Evolutionary conservation across 92 coral and sea anemone genomes (phyloP).

Genomic region (Bergia sp.): DNA sequence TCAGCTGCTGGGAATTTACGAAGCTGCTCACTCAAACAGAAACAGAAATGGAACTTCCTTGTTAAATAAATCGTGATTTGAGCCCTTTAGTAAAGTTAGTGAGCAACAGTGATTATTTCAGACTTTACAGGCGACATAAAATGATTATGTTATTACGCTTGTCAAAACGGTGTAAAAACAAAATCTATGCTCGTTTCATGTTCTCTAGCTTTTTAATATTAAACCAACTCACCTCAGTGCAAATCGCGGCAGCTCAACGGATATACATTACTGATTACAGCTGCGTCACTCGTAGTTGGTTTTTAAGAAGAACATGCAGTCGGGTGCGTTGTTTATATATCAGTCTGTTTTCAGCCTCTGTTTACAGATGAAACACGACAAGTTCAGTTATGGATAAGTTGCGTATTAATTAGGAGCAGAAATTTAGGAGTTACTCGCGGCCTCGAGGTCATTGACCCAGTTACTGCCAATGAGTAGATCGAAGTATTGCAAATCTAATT

Average conservation of each 20-base stretch:
- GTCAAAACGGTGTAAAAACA: background rate
- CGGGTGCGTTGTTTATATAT: too few species aligned
- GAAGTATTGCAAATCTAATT: background rate
- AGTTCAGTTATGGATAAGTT: background rate
- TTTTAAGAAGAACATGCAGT: too few species aligned
- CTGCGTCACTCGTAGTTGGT: background rate
- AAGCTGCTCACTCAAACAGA: too few species aligned
- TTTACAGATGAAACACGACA: background rate
- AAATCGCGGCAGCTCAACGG: background rate
- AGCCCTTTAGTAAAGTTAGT: background rate
- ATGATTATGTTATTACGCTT: background rate
- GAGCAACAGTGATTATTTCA: background rate
- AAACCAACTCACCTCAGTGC: background rate
- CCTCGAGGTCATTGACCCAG: background rate
- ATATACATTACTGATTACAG: background rate
- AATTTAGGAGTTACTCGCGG: too few species aligned
- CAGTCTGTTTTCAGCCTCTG: background rate
- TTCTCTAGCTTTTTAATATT: background rate
- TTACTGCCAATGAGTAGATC: background rate
- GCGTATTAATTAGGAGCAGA: background rate
- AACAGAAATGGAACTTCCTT: background rate
- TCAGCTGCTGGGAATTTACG: too few species aligned
- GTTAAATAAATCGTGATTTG: background rate
- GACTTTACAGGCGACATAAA: background rate
- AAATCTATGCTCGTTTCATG: background rate